Evolutionary conservation across 2,888 invertebrate species (phyloP).

Genomic region (Oligia fasciuncula): DNA sequence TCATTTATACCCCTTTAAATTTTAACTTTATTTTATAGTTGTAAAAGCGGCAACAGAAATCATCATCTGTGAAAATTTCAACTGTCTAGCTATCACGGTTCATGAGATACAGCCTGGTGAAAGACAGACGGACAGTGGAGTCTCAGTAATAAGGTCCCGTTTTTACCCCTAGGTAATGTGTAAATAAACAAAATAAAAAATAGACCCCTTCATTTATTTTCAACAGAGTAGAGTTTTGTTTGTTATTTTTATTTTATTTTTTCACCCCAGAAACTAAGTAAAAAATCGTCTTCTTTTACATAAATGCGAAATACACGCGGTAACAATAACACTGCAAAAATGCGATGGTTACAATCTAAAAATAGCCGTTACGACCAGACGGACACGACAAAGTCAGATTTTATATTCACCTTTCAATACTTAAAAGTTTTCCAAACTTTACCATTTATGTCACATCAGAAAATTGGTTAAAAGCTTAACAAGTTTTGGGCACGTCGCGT

Average conservation of each 20-base stretch:
- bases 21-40: no score
- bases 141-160: no score
- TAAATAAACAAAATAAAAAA: not conserved
- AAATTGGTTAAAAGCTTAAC: not conserved
- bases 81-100: no score
- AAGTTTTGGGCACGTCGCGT: slow-evolving; percentile 6
- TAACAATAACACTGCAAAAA: slow-evolving; percentile 7
- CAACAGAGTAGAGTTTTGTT: not conserved
- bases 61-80: no score
- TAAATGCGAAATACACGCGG: not conserved
- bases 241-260: not conserved
- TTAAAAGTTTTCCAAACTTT: not conserved
- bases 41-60: no score
- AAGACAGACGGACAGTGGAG: no score
- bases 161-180: not conserved
- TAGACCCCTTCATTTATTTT: not conserved
- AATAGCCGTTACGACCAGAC: slow-evolving; percentile 14
- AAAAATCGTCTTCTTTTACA: not conserved
- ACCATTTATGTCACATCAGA: not conserved
- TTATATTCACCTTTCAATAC: slow-evolving; percentile 14
- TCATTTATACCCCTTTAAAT: not conserved
- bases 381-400: not conserved
- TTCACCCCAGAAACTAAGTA: not conserved
- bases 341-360: slow-evolving; percentile 22
- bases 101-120: no score